A percentile compares a stretch with the other conserved stretches of the same genome.
Evolutionary conservation across 2,113 vertebrate species (phyloP).

Genomic region (Cephalopholis sonnerati): DNA sequence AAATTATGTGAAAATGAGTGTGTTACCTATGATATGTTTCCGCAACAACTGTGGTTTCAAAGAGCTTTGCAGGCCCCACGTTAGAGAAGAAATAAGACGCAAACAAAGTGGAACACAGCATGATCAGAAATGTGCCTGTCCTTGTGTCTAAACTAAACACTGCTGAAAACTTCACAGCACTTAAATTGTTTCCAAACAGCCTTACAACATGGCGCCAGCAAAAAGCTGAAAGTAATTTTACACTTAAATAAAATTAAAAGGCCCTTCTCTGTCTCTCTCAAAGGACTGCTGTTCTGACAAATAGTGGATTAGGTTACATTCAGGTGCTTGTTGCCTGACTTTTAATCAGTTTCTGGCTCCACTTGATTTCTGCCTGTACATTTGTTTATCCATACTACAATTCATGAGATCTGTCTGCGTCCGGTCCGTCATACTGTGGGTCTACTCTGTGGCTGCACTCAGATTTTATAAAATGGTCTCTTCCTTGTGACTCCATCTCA

Average conservation of each 20-base stretch:
- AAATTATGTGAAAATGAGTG: no score
- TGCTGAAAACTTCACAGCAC: slow-evolving; percentile 40
- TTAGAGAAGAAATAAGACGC: not conserved
- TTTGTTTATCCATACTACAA: not conserved
- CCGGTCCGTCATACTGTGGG: slow-evolving; percentile 1
- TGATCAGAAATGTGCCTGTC: slow-evolving; percentile 22
- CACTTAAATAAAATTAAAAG: slow-evolving; percentile 17
- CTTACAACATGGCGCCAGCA: slow-evolving; percentile 7
- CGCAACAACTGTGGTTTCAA: not conserved
- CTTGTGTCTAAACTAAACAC: slow-evolving; percentile 44
- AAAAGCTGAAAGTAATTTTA: slow-evolving; percentile 25
- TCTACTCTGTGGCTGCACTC: slow-evolving; percentile 37
- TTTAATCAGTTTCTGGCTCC: slow-evolving; percentile 34
- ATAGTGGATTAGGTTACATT: slow-evolving; percentile 67
- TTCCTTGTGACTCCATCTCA: slow-evolving; percentile 29
- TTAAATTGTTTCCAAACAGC: slow-evolving; percentile 26
- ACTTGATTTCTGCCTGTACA: slow-evolving; percentile 19
- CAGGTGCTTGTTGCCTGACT: slow-evolving; percentile 49
- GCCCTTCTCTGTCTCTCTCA: slow-evolving; percentile 14
- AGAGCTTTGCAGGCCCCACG: not conserved
- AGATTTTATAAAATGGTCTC: slow-evolving; percentile 34
- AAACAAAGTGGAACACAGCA: not conserved
- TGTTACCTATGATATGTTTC: not conserved
- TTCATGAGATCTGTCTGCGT: not conserved
- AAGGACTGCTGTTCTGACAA: slow-evolving; percentile 31